phyloP scores from a whole-genome alignment of 2,888 invertebrate species.

The Tetragonisca angustula region DNA sequence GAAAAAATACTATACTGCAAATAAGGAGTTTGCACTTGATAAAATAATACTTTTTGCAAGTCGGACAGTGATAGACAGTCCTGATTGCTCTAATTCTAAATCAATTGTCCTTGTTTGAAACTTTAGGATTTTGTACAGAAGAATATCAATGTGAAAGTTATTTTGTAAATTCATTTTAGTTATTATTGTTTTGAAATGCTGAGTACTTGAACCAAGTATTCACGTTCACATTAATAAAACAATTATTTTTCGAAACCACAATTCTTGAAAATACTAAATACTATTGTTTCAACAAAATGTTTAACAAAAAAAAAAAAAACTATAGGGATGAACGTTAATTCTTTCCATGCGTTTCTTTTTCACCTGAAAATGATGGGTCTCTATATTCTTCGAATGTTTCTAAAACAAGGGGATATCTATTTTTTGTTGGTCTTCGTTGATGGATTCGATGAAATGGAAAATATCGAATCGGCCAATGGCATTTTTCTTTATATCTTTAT shows the following conservation, averaged over 20 bases:
- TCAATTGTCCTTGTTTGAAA: no score
- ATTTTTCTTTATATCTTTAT: neutral
- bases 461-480: neutral
- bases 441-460: slow-evolving; percentile 15
- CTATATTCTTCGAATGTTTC: neutral
- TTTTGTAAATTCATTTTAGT: no score
- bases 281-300: neutral
- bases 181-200: no score
- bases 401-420: neutral
- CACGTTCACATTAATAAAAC: no score
- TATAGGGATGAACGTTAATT: neutral
- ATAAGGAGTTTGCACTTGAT: neutral
- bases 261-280: neutral
- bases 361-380: neutral
- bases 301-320: neutral
- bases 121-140: neutral
- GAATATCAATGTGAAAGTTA: neutral
- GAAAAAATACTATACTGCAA: neutral
- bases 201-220: no score
- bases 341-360: neutral
- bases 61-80: no score
- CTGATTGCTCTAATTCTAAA: neutral
- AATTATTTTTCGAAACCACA: neutral
- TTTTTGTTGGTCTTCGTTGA: neutral
- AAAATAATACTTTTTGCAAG: neutral